phyloP scores from a whole-genome alignment of 2,113 vertebrate species.

The Spermophilus dauricus region DNA sequence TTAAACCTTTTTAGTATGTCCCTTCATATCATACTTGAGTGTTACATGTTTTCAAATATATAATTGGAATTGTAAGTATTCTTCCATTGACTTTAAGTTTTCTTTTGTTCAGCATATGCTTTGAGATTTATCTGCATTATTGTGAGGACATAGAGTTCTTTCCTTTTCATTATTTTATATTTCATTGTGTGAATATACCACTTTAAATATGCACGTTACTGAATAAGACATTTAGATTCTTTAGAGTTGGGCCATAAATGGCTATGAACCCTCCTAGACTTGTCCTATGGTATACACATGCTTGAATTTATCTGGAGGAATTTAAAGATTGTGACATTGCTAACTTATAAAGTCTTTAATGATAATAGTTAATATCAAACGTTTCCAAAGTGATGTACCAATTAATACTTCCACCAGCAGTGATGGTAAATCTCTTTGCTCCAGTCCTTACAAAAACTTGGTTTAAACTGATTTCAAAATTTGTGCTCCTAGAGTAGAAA shows the following conservation, averaged over 20 bases:
- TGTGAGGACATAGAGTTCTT: neutral
- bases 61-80: neutral
- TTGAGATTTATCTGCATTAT: neutral
- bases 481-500: neutral
- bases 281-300: neutral
- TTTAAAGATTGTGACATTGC: neutral
- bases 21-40: neutral
- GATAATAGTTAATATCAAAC: too few species aligned
- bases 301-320: neutral
- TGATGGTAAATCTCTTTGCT: neutral
- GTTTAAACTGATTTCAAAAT: neutral
- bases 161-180: neutral
- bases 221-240: neutral
- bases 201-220: neutral
- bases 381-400: too few species aligned
- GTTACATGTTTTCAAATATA: neutral
- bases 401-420: too few species aligned
- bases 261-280: neutral
- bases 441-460: neutral
- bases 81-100: neutral
- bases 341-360: neutral
- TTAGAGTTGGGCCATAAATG: neutral
- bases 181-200: neutral
- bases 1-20: neutral
- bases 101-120: neutral